Evolutionary conservation across 2,113 vertebrate genomes (phyloP), one percentile per base, ranked within the genome.

Genomic region (Leptosomus discolor): DNA sequence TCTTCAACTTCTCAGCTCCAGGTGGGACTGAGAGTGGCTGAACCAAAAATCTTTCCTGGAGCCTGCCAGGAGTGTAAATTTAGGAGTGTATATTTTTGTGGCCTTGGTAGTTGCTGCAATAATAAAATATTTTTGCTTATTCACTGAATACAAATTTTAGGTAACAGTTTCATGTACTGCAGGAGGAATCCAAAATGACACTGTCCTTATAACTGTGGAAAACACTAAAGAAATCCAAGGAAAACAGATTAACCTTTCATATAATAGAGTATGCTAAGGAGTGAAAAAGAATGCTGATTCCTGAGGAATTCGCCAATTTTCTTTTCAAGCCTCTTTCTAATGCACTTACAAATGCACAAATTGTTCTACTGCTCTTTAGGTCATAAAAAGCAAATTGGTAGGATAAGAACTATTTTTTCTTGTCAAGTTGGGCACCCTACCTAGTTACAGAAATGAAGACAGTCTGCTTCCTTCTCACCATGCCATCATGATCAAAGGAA

Each of bases 381-480:
- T 95, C 58, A 85, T 39, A 61, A 90, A 67, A 90, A 88, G 51
- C 67, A 87, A 97, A 96, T 90, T 93, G 74, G 90, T 63, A 91
- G 91, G 80, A 61, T 82, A 88, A 85, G 80, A 95, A 85, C 43
- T 63, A 77, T 21, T 97, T 93, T 96, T 70, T 53, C 91, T 73
- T 77, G 88, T 67, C 90, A 95, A 78, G 76, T 60, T 95, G 91
- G 96, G 88, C 88, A 63, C 77, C 80, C 41, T 90, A 74, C 70
- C 43, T 95, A 45, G 77, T 79, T 87, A 97, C 41, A 96, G 88
- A 88, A 91, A 63, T 29, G 48, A 93, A 91, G 71, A 77, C 9
- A 92, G 90, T 16, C 81, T 90, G 86, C 75, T 95, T 92, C 84
- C 73, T 39, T 64, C 95, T 89, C 69, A 48, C 68, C 37, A 54